A percentile compares a stretch with the other conserved stretches of the same genome.
phyloP scores from a whole-genome alignment of 37 sponge, comb jelly and placozoan species.

The Diacarnus erythraeanus region DNA sequence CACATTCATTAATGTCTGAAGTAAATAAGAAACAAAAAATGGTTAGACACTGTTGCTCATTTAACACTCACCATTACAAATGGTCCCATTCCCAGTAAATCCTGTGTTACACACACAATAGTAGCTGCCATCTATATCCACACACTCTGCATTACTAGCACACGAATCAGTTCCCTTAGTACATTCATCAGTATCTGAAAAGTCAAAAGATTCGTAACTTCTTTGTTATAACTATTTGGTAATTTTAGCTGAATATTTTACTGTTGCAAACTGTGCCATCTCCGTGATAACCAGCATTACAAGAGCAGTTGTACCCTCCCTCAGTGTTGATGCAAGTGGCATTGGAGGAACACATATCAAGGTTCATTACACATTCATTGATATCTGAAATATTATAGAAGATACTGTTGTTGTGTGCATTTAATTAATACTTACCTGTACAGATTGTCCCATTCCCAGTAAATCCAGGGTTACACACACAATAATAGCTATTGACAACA shows the following conservation, averaged over 20 bases:
- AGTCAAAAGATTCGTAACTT: background rate
- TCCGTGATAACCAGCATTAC: slow-evolving; percentile 35
- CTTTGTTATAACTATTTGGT: no score
- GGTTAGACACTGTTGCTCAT: background rate
- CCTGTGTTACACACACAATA: slow-evolving; percentile 35
- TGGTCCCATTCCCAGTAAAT: slow-evolving; percentile 14
- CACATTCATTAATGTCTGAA: slow-evolving; percentile 2
- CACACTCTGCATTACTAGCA: slow-evolving; percentile 1
- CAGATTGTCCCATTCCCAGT: slow-evolving; percentile 5
- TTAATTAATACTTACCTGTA: background rate
- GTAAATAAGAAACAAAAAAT: background rate
- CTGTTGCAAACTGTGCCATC: slow-evolving; percentile 14
- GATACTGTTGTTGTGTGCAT: background rate
- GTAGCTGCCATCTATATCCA: slow-evolving; percentile 28
- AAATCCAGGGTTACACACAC: slow-evolving; percentile 39
- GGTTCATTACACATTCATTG: background rate
- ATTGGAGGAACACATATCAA: slow-evolving; percentile 2
- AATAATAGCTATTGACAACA: slow-evolving; percentile 25
- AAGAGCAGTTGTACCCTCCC: slow-evolving; percentile 35
- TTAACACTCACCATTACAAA: slow-evolving; percentile 5
- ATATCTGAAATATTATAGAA: slow-evolving; percentile 22
- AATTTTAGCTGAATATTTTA: no score
- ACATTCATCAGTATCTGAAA: slow-evolving; percentile 21
- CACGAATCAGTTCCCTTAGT: background rate
- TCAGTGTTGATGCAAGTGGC: slow-evolving; percentile 15